A percentile compares a stretch with the other conserved stretches of the same genome.
Evolutionary conservation across 2,797 vertebrate species (phyloP).

Genomic region (Neoniphon sammara): DNA sequence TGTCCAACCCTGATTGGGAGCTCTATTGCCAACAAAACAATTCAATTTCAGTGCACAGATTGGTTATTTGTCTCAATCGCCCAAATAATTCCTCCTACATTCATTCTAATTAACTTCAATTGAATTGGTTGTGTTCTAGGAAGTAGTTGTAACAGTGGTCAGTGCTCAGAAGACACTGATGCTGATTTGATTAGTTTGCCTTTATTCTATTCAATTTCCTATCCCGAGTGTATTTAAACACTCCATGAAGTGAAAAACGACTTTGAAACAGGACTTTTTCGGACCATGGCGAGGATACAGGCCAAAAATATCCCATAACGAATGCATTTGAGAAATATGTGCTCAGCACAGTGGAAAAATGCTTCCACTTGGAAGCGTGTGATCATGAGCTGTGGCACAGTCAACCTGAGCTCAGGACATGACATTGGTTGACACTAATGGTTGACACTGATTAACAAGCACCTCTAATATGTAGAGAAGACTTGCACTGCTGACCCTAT

Average conservation of each 20-base stretch:
- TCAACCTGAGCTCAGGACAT: not conserved
- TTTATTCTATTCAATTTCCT: slow-evolving; percentile 77
- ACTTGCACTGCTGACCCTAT: not conserved
- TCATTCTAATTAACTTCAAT: slow-evolving; percentile 88
- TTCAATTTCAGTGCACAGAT: slow-evolving; percentile 79
- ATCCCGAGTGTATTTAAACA: slow-evolving; percentile 62
- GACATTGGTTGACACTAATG: not conserved
- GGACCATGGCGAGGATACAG: slow-evolving; percentile 17
- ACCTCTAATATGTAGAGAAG: not conserved
- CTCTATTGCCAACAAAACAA: slow-evolving; percentile 78
- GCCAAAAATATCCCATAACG: slow-evolving; percentile 21
- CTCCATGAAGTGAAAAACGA: slow-evolving; percentile 59
- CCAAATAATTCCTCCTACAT: slow-evolving; percentile 80
- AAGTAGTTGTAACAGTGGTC: slow-evolving; percentile 74
- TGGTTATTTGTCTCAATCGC: slow-evolving; percentile 84
- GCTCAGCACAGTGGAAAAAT: not conserved
- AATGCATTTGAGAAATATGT: slow-evolving; percentile 2
- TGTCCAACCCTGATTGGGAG: slow-evolving; percentile 78
- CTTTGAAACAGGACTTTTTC: slow-evolving; percentile 29
- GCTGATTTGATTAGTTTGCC: slow-evolving; percentile 81
- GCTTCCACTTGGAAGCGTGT: slow-evolving; percentile 1
- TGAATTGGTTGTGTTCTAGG: slow-evolving; percentile 79
- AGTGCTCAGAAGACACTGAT: slow-evolving; percentile 76
- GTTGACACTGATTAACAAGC: slow-evolving; percentile 3
- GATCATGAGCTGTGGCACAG: not conserved